Conservation (phyloP, 2,113 vertebrate genomes). For the Ceyx cyanopectus region DNA sequence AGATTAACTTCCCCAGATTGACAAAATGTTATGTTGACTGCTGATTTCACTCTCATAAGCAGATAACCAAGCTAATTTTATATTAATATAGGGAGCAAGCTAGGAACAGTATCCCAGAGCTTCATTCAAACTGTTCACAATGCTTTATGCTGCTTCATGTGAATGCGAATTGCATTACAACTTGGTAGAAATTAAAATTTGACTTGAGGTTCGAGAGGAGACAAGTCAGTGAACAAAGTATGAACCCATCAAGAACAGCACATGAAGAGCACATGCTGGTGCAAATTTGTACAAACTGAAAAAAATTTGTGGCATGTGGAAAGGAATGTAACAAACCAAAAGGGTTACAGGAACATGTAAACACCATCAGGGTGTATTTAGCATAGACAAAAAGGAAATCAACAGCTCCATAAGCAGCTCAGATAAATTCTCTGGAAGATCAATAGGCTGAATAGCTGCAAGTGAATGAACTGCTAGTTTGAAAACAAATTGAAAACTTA, state of each 20-base stretch:
- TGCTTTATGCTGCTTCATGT: not conserved
- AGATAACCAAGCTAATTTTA: not conserved
- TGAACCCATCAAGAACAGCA: not conserved
- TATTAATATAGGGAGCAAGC: not conserved
- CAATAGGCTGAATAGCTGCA: not conserved
- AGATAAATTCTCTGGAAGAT: not conserved
- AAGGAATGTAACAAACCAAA: not conserved
- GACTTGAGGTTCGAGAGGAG: not conserved
- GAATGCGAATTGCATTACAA: not conserved
- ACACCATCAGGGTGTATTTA: not conserved
- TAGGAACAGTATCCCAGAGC: not conserved
- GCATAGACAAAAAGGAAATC: not conserved
- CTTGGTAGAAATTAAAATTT: not conserved
- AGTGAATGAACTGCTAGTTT: not conserved
- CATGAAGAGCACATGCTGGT: not conserved
- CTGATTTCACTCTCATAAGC: not conserved
- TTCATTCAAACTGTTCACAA: not conserved
- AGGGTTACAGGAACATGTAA: not conserved
- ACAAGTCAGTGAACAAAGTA: not conserved
- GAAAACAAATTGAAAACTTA: not conserved
- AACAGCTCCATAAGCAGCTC: not conserved
- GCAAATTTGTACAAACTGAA: not conserved
- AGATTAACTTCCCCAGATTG: not conserved
- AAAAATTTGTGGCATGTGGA: not conserved
- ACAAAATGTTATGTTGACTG: not conserved